Evolutionary conservation across 2,113 vertebrate genomes (phyloP), one percentile per base, ranked within the genome.

Genomic region (Aspiorhynchus laticeps): DNA sequence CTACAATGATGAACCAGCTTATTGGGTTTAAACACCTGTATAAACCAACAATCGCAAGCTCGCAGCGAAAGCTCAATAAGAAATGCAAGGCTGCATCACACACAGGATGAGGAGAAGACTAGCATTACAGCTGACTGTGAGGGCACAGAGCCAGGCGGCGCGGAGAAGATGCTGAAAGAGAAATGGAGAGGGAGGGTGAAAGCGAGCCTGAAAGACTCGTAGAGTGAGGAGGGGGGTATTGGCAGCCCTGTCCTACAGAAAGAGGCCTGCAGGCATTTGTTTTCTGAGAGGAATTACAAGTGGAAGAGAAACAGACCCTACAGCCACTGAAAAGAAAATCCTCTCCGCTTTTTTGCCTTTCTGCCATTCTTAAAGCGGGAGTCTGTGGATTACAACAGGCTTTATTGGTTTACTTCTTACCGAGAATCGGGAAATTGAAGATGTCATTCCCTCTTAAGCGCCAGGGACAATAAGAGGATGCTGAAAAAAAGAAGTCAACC

Each of bases 261-360:
- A 77, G 36, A 67, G 61, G 74, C 53, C 73, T 24, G 33, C 33
- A n/a, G 73, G 84, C 43, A 76, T 85, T 76, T 87, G 59, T 87
- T 77, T 87, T 83, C 79, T 87, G 86, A 84, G 86, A 78, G 80
- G 86, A 89, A 87, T 81, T 76, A 51, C 85, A 75, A 87, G 76
- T 84, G 80, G 69, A 63, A n/a, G 69, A 59, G 85, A 85, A 89
- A 51, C 69, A 82, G 69, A 77, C 67, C 82, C 80, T 74, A 36
- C 73, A 80, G 80, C 80, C 19, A 41, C n/a, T 48, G 46, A 82
- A 83, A 83, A 74, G 43, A 56, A 80, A 80, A 87, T 48, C 56
- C 59, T 51, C 17, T 48, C 67, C 1, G 17, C 80, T 51, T 83
- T 69, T 63, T 48, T 87, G 51, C 78, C 67, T 65, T 63, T 24